Percentiles rank a stretch among this genome's conserved stretches.
These are phyloP conservation scores for Oxytorus armatus DNA, from an alignment of 2,888 invertebrate genomes.

Conservation along the genomic window DNA sequence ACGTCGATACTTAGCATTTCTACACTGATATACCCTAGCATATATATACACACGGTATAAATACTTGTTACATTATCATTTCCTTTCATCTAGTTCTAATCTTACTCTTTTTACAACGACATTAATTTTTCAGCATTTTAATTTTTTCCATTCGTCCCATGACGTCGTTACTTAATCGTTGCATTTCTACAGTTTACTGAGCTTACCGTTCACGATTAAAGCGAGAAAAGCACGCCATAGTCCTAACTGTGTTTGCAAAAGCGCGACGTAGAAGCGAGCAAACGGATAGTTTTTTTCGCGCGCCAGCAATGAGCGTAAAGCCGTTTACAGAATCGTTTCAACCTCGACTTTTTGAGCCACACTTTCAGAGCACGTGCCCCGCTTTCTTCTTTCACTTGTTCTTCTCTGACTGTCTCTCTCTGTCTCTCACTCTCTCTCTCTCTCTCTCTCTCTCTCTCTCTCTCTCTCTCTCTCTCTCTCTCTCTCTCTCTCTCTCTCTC, in stretches of 20 bases:
- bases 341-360: slow-evolving; percentile 49
- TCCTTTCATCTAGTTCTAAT: slow-evolving; percentile 15
- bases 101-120: neutral
- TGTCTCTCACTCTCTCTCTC: slow-evolving; percentile 12
- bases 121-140: neutral
- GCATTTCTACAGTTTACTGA: neutral
- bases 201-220: no score
- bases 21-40: neutral
- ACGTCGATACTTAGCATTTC: slow-evolving; percentile 57
- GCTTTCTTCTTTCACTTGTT: slow-evolving; percentile 48
- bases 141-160: neutral
- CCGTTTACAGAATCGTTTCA: slow-evolving; percentile 55
- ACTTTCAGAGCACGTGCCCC: slow-evolving; percentile 63
- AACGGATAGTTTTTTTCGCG: slow-evolving; percentile 39
- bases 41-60: neutral
- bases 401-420: slow-evolving; percentile 6
- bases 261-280: slow-evolving; percentile 25
- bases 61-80: slow-evolving; percentile 21
- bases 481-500: slow-evolving; percentile 11
- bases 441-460: slow-evolving; percentile 15
- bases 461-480: no score
- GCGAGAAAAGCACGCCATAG: neutral
- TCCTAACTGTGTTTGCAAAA: slow-evolving; percentile 42
- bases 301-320: slow-evolving; percentile 49
- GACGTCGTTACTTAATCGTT: neutral